Conservation (phyloP, 2,797 vertebrate species). For the Sphenopsis melanotis region DNA sequence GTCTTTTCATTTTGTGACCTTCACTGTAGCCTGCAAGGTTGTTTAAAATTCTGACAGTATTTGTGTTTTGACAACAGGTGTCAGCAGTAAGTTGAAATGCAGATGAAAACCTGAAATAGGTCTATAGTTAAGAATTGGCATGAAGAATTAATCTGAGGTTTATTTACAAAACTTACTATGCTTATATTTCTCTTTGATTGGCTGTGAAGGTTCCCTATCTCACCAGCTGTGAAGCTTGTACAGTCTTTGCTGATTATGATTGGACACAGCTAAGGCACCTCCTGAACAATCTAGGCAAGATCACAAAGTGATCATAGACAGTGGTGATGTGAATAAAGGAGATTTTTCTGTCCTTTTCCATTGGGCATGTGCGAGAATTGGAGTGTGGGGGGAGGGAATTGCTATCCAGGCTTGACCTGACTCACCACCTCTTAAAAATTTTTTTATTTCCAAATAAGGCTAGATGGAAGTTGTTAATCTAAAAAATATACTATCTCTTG, state of each 20-base stretch:
- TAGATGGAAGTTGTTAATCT: neutral
- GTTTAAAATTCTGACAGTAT: neutral
- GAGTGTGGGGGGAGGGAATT: neutral
- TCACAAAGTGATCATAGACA: neutral
- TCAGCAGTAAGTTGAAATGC: neutral
- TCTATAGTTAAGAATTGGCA: neutral
- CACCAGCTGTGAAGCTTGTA: neutral
- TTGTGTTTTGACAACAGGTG: neutral
- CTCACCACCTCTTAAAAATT: fast-evolving
- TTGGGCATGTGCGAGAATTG: fast-evolving
- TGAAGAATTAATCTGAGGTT: neutral
- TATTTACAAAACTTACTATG: neutral
- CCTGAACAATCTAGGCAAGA: neutral
- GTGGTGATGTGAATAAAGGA: neutral
- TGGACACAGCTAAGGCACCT: neutral
- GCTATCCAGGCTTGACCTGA: fast-evolving
- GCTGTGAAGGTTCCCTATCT: neutral
- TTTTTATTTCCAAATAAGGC: neutral
- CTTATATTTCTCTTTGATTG: neutral
- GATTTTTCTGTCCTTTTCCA: neutral
- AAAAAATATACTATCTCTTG: neutral
- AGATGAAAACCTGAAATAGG: neutral
- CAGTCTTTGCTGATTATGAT: neutral
- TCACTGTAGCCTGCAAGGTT: neutral
- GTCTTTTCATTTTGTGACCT: neutral